Evolutionary conservation across 2,888 invertebrate genomes (phyloP).

Genomic region (Tupiocoris notatus): DNA sequence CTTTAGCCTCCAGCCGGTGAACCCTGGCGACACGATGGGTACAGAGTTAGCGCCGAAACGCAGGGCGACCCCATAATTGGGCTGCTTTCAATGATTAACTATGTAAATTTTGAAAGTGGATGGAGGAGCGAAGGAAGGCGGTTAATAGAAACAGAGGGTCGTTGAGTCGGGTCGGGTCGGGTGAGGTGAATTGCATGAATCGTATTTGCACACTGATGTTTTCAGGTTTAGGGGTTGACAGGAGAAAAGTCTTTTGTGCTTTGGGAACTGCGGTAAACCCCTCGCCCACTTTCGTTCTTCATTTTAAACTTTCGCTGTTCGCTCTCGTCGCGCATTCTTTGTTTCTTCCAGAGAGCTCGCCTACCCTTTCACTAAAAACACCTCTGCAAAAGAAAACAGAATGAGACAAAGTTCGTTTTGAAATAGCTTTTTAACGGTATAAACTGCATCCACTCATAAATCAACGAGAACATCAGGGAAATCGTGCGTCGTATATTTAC

Average conservation of each 20-base stretch:
- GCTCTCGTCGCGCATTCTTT: background rate
- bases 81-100: constrained; percentile 32
- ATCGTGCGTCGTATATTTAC: too few species aligned
- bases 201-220: constrained; percentile 43
- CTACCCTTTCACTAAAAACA: background rate
- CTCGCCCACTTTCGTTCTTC: background rate
- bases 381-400: background rate
- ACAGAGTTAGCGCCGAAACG: background rate
- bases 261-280: background rate
- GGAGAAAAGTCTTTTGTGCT: constrained; percentile 18
- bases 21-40: background rate
- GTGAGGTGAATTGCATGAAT: constrained; percentile 37
- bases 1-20: background rate
- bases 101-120: constrained; percentile 29
- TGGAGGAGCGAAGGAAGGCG: background rate
- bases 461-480: too few species aligned
- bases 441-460: too few species aligned
- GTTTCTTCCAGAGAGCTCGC: background rate
- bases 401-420: too few species aligned
- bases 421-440: too few species aligned
- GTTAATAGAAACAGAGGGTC: background rate
- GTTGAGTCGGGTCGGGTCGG: constrained; percentile 6
- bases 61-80: constrained; percentile 14
- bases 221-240: constrained; percentile 30
- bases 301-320: background rate